Conservation (phyloP, 2,797 vertebrate genomes). For the Phyllotis vaccarum region DNA sequence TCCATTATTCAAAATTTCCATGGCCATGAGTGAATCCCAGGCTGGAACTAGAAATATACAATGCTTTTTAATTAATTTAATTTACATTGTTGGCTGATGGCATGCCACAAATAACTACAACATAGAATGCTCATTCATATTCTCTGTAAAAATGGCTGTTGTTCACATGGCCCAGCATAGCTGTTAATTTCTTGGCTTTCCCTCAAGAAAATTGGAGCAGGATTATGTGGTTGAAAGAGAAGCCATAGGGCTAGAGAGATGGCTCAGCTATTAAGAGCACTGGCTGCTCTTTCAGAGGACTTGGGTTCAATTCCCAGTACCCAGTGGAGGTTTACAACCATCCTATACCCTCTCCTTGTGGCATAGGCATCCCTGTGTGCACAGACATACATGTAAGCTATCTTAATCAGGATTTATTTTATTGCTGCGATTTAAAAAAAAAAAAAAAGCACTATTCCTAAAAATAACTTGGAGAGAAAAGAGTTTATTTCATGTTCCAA, state of each 20-base stretch:
- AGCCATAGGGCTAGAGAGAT: not conserved
- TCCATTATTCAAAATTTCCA: conserved; percentile 86
- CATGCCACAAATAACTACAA: conserved; percentile 77
- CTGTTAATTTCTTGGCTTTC: conserved; percentile 45
- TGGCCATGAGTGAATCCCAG: conserved; percentile 73
- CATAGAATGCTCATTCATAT: not conserved
- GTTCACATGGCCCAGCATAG: not conserved
- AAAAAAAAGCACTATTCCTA: not conserved
- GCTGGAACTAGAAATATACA: conserved; percentile 85
- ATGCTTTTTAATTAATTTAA: conserved; percentile 88
- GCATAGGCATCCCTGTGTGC: not conserved
- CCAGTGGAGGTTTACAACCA: not conserved
- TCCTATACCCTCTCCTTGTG: too few relatives aligned
- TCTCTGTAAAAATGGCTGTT: not conserved
- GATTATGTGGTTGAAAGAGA: not conserved
- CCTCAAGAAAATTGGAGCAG: not conserved
- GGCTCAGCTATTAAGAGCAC: not conserved
- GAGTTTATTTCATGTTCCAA: not conserved
- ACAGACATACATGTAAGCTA: not conserved
- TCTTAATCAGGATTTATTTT: not conserved
- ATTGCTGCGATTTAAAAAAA: too few relatives aligned
- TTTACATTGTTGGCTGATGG: conserved; percentile 85
- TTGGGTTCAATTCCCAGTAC: not conserved
- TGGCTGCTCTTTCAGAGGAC: not conserved
- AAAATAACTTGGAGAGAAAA: not conserved